A percentile compares a stretch with the other conserved stretches of the same genome.
phyloP scores from a whole-genome alignment of 2,888 invertebrate species.

The Drosophila acutilabella region DNA sequence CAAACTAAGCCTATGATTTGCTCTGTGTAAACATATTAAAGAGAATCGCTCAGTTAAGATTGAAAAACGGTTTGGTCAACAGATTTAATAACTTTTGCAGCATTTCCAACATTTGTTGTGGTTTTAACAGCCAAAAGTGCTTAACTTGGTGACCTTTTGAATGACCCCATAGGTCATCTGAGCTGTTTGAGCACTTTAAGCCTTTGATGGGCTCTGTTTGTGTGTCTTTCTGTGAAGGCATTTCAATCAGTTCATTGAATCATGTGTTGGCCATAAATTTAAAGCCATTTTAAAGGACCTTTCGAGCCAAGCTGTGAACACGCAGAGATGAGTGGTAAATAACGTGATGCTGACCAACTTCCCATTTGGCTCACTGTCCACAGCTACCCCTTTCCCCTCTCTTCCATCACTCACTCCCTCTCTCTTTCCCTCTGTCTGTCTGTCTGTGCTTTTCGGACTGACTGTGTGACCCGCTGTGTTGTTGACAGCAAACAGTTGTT shows the following conservation, averaged over 20 bases:
- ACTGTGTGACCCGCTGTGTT: slow-evolving; percentile 60
- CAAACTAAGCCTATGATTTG: too few relatives aligned
- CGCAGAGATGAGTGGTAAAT: slow-evolving; percentile 22
- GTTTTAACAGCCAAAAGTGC: slow-evolving; percentile 23
- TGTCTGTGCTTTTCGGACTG: neutral
- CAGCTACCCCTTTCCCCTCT: neutral
- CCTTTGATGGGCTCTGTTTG: neutral
- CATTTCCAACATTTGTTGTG: slow-evolving; percentile 13
- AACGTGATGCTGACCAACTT: slow-evolving; percentile 25
- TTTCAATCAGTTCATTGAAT: slow-evolving; percentile 56
- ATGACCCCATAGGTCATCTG: slow-evolving; percentile 3
- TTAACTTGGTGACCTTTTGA: slow-evolving; percentile 7
- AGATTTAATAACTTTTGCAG: slow-evolving; percentile 2
- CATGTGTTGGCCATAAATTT: slow-evolving; percentile 47
- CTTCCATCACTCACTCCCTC: too few relatives aligned
- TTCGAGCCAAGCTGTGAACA: slow-evolving; percentile 14
- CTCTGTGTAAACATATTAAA: neutral
- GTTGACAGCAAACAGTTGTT: slow-evolving; percentile 81
- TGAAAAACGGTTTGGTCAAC: slow-evolving; percentile 2
- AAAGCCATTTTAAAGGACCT: slow-evolving; percentile 41
- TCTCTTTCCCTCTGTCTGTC: neutral
- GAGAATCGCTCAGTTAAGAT: neutral
- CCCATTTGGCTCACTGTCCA: neutral
- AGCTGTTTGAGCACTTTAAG: neutral
- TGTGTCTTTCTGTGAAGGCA: slow-evolving; percentile 2